Percentiles rank a stretch among this genome's conserved stretches.
Evolutionary conservation across 2,113 vertebrate species (phyloP).

Genomic region (Notothenia coriiceps): DNA sequence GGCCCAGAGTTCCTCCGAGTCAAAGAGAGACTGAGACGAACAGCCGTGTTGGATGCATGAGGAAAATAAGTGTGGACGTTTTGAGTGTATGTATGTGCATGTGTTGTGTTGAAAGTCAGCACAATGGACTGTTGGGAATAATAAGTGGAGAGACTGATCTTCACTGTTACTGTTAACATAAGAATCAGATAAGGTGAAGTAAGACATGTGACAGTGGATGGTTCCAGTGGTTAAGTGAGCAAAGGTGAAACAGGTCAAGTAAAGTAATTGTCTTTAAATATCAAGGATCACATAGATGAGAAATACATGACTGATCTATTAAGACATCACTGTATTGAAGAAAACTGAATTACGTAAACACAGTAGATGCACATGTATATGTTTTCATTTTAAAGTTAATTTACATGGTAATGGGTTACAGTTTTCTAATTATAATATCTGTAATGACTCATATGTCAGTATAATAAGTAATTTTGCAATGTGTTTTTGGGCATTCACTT

Average conservation of each 20-base stretch:
- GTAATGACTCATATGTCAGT: neutral
- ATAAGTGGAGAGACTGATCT: neutral
- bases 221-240: too few relatives aligned
- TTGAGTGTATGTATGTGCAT: neutral
- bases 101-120: neutral
- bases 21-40: slow-evolving; percentile 54
- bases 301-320: neutral
- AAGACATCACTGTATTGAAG: too few relatives aligned
- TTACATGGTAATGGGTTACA: neutral
- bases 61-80: slow-evolving; percentile 30
- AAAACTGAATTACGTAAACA: too few relatives aligned
- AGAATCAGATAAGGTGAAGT: too few relatives aligned
- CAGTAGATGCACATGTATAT: neutral
- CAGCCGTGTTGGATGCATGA: slow-evolving; percentile 5
- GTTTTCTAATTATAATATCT: neutral
- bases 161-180: neutral
- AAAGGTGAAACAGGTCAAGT: neutral
- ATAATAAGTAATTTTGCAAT: neutral
- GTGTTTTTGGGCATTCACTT: neutral
- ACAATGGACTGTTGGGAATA: neutral
- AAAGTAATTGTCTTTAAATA: neutral
- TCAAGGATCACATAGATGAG: neutral
- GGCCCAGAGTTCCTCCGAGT: slow-evolving; percentile 60
- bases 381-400: neutral
- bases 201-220: neutral